Evolutionary conservation across 1,140 invertebrate genomes (phyloP).

Genomic region (Caerostris extrusa): DNA sequence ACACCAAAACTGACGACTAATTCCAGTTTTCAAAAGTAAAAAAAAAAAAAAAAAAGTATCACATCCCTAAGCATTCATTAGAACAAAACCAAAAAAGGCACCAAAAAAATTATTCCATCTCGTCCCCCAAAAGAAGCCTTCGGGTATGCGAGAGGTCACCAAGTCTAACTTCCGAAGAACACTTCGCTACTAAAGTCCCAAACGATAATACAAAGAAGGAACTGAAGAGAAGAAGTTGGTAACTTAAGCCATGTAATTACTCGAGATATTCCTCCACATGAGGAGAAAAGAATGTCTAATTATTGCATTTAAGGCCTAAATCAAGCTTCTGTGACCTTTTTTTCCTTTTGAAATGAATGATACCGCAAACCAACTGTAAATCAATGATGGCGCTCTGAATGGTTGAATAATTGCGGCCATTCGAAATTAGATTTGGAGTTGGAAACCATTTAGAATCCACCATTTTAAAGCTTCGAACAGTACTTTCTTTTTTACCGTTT

Average conservation of each 20-base stretch:
- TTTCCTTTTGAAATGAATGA: neutral
- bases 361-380: constrained; percentile 23
- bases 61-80: constrained; percentile 20
- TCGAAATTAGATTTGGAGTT: constrained; percentile 19
- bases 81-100: neutral
- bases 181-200: neutral
- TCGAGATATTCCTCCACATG: neutral
- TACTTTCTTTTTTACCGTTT: too few species aligned
- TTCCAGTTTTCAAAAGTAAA: constrained; percentile 1
- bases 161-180: constrained; percentile 12
- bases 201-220: constrained; percentile 3
- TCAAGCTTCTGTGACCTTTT: constrained; percentile 55
- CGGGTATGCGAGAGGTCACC: neutral
- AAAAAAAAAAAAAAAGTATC: neutral
- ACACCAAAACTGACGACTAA: neutral
- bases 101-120: neutral
- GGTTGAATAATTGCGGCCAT: constrained; percentile 42
- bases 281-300: neutral
- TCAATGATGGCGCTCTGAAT: constrained; percentile 33
- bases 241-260: constrained; percentile 2
- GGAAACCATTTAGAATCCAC: neutral
- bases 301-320: constrained; percentile 36
- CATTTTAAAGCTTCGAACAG: neutral
- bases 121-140: constrained; percentile 11
- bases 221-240: constrained; percentile 1